Base-by-base conservation (phyloP, 2,888 invertebrate genomes). In the Coleophora deauratella region DNA sequence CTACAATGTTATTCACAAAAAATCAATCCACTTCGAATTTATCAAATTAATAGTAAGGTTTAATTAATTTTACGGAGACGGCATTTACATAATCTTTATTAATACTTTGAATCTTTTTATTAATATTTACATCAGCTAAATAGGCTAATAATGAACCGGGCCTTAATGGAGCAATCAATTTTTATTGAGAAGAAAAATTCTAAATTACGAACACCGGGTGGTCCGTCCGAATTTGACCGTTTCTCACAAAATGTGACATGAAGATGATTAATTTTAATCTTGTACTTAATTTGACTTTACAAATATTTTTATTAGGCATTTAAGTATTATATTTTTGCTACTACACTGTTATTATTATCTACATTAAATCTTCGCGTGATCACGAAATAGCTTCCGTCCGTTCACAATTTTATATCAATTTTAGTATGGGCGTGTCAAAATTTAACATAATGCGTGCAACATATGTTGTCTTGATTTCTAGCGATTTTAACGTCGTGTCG, bases 121-220 rank as follows among this genome's bases (percentile, higher is more conserved):
- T 71, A 67, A 66, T 65, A 66, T 72, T 70, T 67, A 69, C 57
- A 61, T 59, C 59, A 52, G 51, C 65, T 68, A 72, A 70, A 68
- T 72, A 68, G 64, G 63, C 69, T 71, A 72, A 71, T 71, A 72
- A 68, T 63, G 63, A 62, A 62, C 52, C 47, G 46, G 50, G 54
- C 49, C 53, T 59, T 65, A 62, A 66, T 63, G 54, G 62, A 60
- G 63, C 64, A 65, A 77, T 77, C 69, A 75, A 71, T 72, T 77
- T 77, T 71, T 74, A 73, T 76, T 58, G 67, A 59, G 57, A 63
- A 60, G 59, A 62, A 65, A 60, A 21, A 55, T 51, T 59, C 62
- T 59, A 61, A 63, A 64, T 64, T 61, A 54, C 49, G 46, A 57
- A 52, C 76, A 59, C 59, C 70, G 75, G 77, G 77, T 74, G 76